Evolutionary conservation across 2,797 vertebrate genomes (phyloP), one percentile per base, ranked within the genome.

Genomic region (Galaxias olidus): DNA sequence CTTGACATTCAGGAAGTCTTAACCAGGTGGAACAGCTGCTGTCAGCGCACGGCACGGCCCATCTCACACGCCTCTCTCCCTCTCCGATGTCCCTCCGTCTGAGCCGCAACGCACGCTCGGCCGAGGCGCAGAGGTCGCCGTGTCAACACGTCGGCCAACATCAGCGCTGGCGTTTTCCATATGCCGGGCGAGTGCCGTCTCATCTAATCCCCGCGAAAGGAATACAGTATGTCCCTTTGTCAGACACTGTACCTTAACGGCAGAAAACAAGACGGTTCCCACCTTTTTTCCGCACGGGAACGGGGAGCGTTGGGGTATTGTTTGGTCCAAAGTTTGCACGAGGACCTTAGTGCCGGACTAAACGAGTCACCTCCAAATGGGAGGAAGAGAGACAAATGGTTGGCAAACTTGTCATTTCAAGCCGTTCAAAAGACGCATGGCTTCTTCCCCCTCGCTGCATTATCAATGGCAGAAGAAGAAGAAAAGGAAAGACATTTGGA

Each of bases 21-120:
- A 67, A 50, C 50, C n/a, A 59, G 44, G 58, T 18, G 13, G 17
- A 68, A 53, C 58, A 53, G 52, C 51, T 18, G 12, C 66, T 68
- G 66, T 61, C 66, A 68, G 54, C 18, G 4, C 12, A 61, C 56
- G 66, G 56, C 66, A 61, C 19, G 48, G 14, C 20, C 66, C 61
- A 43, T 43, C 55, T 68, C 51, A 65, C 20, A 41, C 9, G 10
- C 43, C 4, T 4, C 10, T n/a, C n/a, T 20, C 10, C 14, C 53
- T 41, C 41, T 54, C 48, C n/a, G 44, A 49, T 55, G 17, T 8
- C 10, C 5, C 44, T 48, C 17, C n/a, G n/a, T 41, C 45, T 52
- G 56, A 47, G 48, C 41, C 43, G 48, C 10, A 65, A 49, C 54
- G 9, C 2, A 30, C 9, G n/a, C 53, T 52, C 19, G 11, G 44